A percentile compares a stretch with the other conserved stretches of the same genome.
Conservation (phyloP, 2,797 vertebrate genomes). For the Mionectes olivaceus region DNA sequence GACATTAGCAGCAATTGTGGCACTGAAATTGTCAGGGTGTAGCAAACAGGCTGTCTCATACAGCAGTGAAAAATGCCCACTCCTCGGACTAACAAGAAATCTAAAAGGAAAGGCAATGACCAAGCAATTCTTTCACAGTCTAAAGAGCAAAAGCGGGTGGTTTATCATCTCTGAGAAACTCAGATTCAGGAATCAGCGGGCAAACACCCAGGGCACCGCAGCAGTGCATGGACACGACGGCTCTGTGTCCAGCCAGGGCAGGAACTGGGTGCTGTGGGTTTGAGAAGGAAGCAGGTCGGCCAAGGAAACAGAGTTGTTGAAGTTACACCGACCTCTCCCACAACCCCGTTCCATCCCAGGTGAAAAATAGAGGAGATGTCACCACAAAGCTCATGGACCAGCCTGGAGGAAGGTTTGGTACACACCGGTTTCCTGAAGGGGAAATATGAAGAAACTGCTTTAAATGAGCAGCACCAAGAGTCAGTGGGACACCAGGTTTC, state of each 20-base stretch:
- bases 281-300: not conserved
- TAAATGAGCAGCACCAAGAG: not conserved
- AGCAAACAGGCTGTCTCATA: conserved; percentile 5
- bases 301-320: not conserved
- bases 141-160: not conserved
- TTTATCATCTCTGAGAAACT: not conserved
- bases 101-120: not conserved
- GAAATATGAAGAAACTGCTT: not conserved
- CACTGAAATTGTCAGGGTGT: not conserved
- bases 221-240: not conserved
- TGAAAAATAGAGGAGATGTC: not conserved
- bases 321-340: not conserved
- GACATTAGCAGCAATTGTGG: conserved; percentile 11
- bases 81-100: not conserved
- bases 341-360: too few relatives aligned
- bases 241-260: rapidly evolving
- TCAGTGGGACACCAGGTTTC: not conserved
- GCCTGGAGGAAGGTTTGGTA: not conserved
- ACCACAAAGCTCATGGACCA: not conserved
- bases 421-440: not conserved
- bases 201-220: not conserved
- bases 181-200: not conserved
- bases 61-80: not conserved
- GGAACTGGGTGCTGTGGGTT: not conserved
- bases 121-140: not conserved